A percentile compares a stretch with the other conserved stretches of the same genome.
These are phyloP conservation scores for Laothoe populi DNA, from an alignment of 2,888 invertebrate genomes.

Conservation along the genomic window DNA sequence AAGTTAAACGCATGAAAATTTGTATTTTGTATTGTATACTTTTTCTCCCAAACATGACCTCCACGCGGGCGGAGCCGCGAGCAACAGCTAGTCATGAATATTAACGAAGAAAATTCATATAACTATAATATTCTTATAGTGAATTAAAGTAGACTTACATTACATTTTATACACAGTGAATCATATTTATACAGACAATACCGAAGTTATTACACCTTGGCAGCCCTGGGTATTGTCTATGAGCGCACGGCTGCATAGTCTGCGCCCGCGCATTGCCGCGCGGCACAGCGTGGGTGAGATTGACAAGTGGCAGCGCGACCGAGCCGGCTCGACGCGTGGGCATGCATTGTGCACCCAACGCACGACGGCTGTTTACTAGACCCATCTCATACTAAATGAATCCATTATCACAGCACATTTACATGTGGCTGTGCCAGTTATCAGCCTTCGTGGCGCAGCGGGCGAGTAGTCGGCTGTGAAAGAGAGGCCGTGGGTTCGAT, in stretches of 20 bases:
- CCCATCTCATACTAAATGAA: not conserved
- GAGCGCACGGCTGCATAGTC: not conserved
- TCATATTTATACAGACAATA: not conserved
- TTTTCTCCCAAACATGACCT: too few relatives aligned
- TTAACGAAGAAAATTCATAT: too few relatives aligned
- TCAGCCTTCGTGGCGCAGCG: too few relatives aligned
- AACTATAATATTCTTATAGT: too few relatives aligned
- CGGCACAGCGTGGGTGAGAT: slow-evolving; percentile 21
- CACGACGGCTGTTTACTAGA: slow-evolving; percentile 7
- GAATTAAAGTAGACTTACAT: not conserved
- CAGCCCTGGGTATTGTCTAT: slow-evolving; percentile 20
- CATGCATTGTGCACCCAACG: slow-evolving; percentile 14
- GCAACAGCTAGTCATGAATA: too few relatives aligned
- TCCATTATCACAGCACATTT: too few relatives aligned
- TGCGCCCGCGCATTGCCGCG: slow-evolving; percentile 23
- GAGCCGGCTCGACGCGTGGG: slow-evolving; percentile 27
- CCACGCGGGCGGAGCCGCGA: too few relatives aligned
- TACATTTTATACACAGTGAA: not conserved
- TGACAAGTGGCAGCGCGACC: slow-evolving; percentile 3
- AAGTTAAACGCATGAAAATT: too few relatives aligned
- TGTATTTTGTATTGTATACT: too few relatives aligned
- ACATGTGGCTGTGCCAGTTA: too few relatives aligned
- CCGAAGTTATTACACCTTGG: not conserved
- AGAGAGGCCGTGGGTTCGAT: too few relatives aligned
- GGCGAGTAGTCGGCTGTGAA: too few relatives aligned